Conservation (phyloP, 2,888 invertebrate species). For the Sericinus montela region DNA sequence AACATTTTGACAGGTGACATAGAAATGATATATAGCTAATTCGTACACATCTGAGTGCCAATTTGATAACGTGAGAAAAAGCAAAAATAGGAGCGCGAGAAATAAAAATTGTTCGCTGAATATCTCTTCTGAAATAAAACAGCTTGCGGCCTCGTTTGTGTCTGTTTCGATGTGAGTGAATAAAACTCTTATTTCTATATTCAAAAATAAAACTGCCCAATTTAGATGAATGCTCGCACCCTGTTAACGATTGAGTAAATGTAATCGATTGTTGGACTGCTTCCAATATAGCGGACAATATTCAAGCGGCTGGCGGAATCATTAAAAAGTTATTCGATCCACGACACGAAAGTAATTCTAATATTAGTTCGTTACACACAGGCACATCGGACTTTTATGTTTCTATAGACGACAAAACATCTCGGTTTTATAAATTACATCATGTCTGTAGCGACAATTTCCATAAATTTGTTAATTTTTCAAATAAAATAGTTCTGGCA, state of each 20-base stretch:
- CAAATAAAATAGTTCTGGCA: conserved; percentile 13
- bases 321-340: conserved; percentile 36
- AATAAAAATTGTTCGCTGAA: conserved; percentile 16
- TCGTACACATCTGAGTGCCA: conserved; percentile 26
- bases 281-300: conserved; percentile 62
- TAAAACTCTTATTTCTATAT: conserved; percentile 13
- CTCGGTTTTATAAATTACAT: conserved; percentile 13
- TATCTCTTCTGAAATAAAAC: conserved; percentile 25
- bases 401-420: conserved; percentile 17
- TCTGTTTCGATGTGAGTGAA: conserved; percentile 22
- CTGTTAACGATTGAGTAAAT: conserved; percentile 61
- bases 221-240: conserved; percentile 38
- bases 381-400: conserved; percentile 33
- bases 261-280: conserved; percentile 70
- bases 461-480: conserved; percentile 8
- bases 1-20: conserved; percentile 66
- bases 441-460: conserved; percentile 5
- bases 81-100: conserved; percentile 15
- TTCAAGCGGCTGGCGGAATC: conserved; percentile 55
- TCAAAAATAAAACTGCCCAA: conserved; percentile 18
- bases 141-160: conserved; percentile 24
- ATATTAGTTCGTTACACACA: conserved; percentile 56
- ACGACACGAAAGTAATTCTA: conserved; percentile 50
- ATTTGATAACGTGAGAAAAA: conserved; percentile 48
- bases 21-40: conserved; percentile 32